These are phyloP conservation scores for Mesaphorura yosii DNA, from an alignment of 1,140 invertebrate species.

Conservation along the genomic window DNA sequence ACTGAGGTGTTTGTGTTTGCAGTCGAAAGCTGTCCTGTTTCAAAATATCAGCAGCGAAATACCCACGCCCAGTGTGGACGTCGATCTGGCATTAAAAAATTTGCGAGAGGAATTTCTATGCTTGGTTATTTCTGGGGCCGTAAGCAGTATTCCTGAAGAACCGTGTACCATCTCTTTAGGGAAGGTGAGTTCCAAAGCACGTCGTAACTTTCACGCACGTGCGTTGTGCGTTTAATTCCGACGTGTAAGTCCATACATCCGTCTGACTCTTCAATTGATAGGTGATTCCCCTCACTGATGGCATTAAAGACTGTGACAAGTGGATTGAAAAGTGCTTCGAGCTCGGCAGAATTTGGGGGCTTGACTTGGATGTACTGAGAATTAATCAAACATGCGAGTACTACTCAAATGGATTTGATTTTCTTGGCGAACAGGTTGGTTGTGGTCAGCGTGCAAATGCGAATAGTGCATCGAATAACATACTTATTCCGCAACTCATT, in stretches of 20 bases:
- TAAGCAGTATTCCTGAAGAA: constrained; percentile 25
- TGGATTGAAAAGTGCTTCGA: constrained; percentile 59
- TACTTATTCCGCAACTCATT: too few relatives aligned
- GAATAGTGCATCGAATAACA: too few relatives aligned
- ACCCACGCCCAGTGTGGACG: constrained; percentile 26
- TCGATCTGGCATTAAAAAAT: constrained; percentile 27
- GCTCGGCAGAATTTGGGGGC: constrained; percentile 64
- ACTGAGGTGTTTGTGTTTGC: constrained; percentile 32
- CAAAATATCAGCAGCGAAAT: constrained; percentile 17
- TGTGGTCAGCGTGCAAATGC: too few relatives aligned
- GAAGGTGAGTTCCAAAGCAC: too few relatives aligned
- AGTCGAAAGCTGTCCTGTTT: constrained; percentile 28
- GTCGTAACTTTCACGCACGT: too few relatives aligned
- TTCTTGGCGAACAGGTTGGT: constrained; percentile 56
- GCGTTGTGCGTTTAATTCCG: too few relatives aligned
- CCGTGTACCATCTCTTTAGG: too few relatives aligned
- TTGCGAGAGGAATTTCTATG: constrained; percentile 28
- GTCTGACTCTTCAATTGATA: constrained; percentile 2
- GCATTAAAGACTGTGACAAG: constrained; percentile 29
- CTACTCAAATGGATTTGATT: constrained; percentile 63
- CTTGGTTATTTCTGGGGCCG: constrained; percentile 17
- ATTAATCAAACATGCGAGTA: constrained; percentile 64
- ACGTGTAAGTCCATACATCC: too few relatives aligned
- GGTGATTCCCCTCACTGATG: constrained; percentile 18
- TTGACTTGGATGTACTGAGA: constrained; percentile 60